Evolutionary conservation across 2,888 invertebrate species (phyloP).

Genomic region (Anthrax anthrax): DNA sequence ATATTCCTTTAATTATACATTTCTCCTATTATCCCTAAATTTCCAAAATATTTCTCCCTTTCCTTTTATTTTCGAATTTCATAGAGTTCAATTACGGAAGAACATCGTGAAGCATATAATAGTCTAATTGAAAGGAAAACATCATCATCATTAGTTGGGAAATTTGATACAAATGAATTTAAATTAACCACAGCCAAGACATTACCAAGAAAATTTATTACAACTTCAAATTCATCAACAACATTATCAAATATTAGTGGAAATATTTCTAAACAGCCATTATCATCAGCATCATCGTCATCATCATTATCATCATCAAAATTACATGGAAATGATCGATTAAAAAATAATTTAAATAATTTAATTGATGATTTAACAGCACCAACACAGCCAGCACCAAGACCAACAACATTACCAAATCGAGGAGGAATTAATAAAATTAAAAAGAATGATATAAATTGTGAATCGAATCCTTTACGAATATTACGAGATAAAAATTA

Average conservation of each 20-base stretch:
- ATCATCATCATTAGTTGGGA: constrained; percentile 21
- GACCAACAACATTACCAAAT: constrained; percentile 31
- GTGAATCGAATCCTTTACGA: constrained; percentile 14
- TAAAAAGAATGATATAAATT: constrained; percentile 3
- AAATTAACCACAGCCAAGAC: constrained; percentile 25
- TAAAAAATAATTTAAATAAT: not conserved
- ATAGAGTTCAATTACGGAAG: constrained; percentile 71
- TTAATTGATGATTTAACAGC: constrained; percentile 10
- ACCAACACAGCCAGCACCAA: constrained; percentile 23
- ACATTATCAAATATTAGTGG: constrained; percentile 4
- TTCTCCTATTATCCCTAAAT: constrained; percentile 21
- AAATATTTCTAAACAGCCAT: constrained; percentile 3
- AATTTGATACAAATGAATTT: constrained; percentile 28
- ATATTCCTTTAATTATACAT: no score
- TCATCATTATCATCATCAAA: no score
- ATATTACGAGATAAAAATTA: constrained; percentile 15
- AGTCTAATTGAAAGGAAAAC: constrained; percentile 70
- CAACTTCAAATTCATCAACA: not conserved
- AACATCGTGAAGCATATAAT: constrained; percentile 86
- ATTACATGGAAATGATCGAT: not conserved
- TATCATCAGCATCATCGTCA: not conserved
- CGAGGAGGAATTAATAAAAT: constrained; percentile 19
- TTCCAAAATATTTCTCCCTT: constrained; percentile 18
- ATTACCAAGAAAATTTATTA: constrained; percentile 21
- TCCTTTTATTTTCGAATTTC: constrained; percentile 23